Base-by-base conservation (phyloP, 2,888 invertebrate genomes). In the Perithous albicinctus region DNA sequence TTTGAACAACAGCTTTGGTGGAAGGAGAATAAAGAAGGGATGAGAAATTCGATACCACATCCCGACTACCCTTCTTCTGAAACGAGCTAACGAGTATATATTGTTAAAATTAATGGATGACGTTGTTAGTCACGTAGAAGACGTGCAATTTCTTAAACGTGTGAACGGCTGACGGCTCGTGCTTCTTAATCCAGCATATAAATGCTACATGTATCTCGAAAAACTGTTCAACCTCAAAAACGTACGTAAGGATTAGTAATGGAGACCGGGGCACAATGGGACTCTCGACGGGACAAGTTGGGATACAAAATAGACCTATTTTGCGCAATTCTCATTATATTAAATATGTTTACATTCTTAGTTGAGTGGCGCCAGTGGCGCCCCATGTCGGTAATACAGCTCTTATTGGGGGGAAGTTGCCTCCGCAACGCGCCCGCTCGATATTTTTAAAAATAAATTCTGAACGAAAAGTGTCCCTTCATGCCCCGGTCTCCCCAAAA, bases 41-140 rank as follows among this genome's bases (percentile, higher is more conserved):
- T 38, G 20, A 20, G 63, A 35, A 41, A 63, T 41, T 72, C 29
- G 54, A 54, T n/a, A 29, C 56, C n/a, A 20, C 4, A 54, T 41
- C 46, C n/a, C n/a, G n/a, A n/a, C n/a, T 15, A 66, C 8, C 18
- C 46, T 15, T 18, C 46, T 15, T 8, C 15, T 4, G 18, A 48
- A 6, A 63, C 23, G n/a, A 35, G 20, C n/a, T 67, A 51, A 51
- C n/a, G 51, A 29, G 23, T 26, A 32, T 18, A 72, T 59, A 72
- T 51, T 67, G 38, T n/a, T 32, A 6, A 23, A 51, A 67, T 67
- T 35, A 51, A 51, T 20, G 15, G 51, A 51, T 18, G 12, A n/a
- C 29, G 29, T 23, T 12, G 32, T 26, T 26, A 32, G 18, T 35
- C 20, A 7, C 12, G n/a, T 12, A 2, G 1, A 12, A 51, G n/a